Evolutionary conservation across 2,113 vertebrate species (phyloP).

Genomic region (Lepus timidus): DNA sequence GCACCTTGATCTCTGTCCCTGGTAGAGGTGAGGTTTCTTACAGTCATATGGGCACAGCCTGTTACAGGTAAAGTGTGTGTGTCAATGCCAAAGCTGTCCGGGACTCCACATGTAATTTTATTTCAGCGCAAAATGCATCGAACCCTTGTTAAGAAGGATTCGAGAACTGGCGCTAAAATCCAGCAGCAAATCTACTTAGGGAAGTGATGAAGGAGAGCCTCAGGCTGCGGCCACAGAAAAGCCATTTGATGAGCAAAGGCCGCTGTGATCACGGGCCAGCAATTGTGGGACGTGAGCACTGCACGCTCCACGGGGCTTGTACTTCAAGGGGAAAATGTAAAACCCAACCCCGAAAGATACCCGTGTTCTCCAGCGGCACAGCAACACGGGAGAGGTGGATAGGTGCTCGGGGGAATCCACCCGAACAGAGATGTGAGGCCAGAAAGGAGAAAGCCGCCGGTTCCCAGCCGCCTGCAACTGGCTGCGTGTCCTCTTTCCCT

Average conservation of each 20-base stretch:
- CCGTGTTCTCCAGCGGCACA: neutral
- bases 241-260: neutral
- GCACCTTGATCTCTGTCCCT: slow-evolving; percentile 91
- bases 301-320: neutral
- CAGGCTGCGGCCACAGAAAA: neutral
- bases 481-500: neutral
- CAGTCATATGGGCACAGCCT: neutral
- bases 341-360: neutral
- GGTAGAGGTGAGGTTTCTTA: slow-evolving; percentile 85
- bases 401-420: neutral
- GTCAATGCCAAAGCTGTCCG: neutral
- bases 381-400: neutral
- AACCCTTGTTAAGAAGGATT: slow-evolving; percentile 7
- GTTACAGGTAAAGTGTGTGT: neutral
- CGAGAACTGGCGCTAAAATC: slow-evolving; percentile 27
- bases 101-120: neutral
- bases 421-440: neutral
- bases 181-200: neutral
- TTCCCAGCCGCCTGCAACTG: neutral
- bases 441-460: neutral
- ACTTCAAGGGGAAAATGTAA: neutral
- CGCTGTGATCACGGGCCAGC: neutral
- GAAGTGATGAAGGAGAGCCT: neutral
- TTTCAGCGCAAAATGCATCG: neutral
- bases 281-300: neutral